Conservation (phyloP, 2,888 invertebrate species). For the Tenthredo mesomela region DNA sequence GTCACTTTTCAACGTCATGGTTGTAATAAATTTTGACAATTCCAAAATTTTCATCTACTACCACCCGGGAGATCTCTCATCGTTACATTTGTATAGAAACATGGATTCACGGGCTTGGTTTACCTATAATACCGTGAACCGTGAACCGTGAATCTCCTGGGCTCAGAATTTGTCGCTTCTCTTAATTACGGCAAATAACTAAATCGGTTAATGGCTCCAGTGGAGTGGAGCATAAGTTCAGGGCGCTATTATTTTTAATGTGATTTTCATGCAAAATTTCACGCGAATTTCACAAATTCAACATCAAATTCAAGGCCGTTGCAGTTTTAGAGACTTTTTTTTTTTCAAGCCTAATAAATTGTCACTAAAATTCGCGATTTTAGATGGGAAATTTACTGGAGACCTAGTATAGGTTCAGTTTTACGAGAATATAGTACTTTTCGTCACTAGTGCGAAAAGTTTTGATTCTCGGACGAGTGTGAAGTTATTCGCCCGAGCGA, state of each 20-base stretch:
- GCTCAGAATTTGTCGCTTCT: not conserved
- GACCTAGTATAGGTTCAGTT: not conserved
- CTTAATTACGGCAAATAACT: not conserved
- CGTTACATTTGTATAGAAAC: too few relatives aligned
- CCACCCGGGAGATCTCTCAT: not conserved
- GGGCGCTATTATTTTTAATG: not conserved
- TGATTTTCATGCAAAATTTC: not conserved
- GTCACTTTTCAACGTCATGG: not conserved
- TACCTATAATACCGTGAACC: not conserved
- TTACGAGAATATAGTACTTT: not conserved
- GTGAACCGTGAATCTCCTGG: too few relatives aligned
- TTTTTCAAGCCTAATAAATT: not conserved
- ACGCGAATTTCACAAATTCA: not conserved
- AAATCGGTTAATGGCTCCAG: not conserved
- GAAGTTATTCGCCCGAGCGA: too few relatives aligned
- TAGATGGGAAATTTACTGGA: too few relatives aligned
- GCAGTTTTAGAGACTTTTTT: not conserved
- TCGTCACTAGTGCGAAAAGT: too few relatives aligned
- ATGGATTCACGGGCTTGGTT: not conserved
- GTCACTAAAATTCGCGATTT: too few relatives aligned
- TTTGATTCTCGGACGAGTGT: too few relatives aligned
- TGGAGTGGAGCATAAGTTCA: not conserved
- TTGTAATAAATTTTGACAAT: not conserved
- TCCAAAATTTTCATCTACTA: not conserved
- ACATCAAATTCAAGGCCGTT: not conserved